Evolutionary conservation across 2,888 invertebrate species (phyloP), one percentile per base, ranked within the genome.

Genomic region (Cryptus viduatorius): DNA sequence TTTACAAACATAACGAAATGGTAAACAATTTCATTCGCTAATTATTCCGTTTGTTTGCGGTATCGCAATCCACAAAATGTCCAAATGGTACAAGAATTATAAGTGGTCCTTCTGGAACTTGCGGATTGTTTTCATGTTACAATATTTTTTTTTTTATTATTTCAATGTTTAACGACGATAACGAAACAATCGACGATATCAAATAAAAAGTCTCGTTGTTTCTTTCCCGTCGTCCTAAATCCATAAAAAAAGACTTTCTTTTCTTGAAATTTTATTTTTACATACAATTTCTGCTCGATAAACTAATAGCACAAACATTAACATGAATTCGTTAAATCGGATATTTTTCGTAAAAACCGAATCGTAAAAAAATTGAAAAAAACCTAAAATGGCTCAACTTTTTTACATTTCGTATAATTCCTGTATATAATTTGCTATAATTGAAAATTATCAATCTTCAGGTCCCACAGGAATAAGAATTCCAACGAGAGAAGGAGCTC

Each of bases 401-500:
- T 86, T 88, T 81, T 83, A 67, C 84, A 83, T 84, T 78, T 3
- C 12, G 31, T 14, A 16, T 14, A 5, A 29, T 31, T 16, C 4
- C 24, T 29, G 14, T 2, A 0, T 50, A 53, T 31, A 42, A 16
- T 46, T 24, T 12, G 16, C 12, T 46, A 29, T 50, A 77, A 42
- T 61, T 48, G 80, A 42, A 42, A 77, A 73, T 46, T n/a, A 59
- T 42, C 10, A 10, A 71, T 77, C 86, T 82, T 76, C 87, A 91
- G 91, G 89, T 85, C 90, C 93, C 53, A 90, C 90, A 24, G 90
- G 89, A 69, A 89, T 89, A 19, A 89, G 87, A 69, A 88, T 90
- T 84, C 88, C 90, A 19, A 46, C 80, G 16, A 90, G 89, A 80
- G 90, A 94, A 89, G 89, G 86, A 89, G 77, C 87, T 4, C 86